phyloP scores from a whole-genome alignment of 1,140 invertebrate species.

The Manduca sexta region DNA sequence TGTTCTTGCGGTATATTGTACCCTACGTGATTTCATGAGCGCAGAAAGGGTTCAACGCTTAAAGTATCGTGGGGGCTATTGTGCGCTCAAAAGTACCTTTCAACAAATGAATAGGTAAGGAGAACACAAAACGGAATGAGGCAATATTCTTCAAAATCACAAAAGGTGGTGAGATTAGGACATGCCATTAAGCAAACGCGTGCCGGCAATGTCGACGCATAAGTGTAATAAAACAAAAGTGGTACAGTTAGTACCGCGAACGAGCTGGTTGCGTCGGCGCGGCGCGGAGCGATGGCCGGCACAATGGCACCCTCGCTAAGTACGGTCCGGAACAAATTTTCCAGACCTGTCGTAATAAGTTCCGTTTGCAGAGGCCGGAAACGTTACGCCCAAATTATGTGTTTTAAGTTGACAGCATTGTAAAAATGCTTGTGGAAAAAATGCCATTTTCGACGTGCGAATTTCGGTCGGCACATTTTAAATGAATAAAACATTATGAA shows the following conservation, averaged over 20 bases:
- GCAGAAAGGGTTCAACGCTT: too few relatives aligned
- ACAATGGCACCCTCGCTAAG: conserved; percentile 50
- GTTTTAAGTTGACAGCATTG: conserved; percentile 26
- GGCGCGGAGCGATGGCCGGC: conserved; percentile 20
- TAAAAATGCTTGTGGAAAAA: conserved; percentile 12
- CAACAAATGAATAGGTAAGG: too few relatives aligned
- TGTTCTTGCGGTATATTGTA: too few relatives aligned
- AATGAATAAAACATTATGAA: not conserved
- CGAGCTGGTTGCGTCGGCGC: conserved; percentile 4
- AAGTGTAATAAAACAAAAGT: conserved; percentile 48
- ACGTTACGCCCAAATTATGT: conserved; percentile 43
- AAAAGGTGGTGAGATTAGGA: not conserved
- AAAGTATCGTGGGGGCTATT: too few relatives aligned
- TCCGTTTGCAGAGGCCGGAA: conserved; percentile 40
- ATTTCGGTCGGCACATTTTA: not conserved
- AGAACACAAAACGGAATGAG: too few relatives aligned
- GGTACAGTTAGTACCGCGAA: conserved; percentile 38
- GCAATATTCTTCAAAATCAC: too few relatives aligned
- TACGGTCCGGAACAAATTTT: conserved; percentile 51
- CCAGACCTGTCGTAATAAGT: conserved; percentile 52
- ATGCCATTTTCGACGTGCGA: not conserved
- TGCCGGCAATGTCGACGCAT: conserved; percentile 45
- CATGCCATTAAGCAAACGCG: conserved; percentile 42
- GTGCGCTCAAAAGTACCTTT: too few relatives aligned
- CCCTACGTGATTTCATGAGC: too few relatives aligned